Evolutionary conservation across 2,797 vertebrate species (phyloP), one percentile per base, ranked within the genome.

Genomic region (Hirundo rustica): DNA sequence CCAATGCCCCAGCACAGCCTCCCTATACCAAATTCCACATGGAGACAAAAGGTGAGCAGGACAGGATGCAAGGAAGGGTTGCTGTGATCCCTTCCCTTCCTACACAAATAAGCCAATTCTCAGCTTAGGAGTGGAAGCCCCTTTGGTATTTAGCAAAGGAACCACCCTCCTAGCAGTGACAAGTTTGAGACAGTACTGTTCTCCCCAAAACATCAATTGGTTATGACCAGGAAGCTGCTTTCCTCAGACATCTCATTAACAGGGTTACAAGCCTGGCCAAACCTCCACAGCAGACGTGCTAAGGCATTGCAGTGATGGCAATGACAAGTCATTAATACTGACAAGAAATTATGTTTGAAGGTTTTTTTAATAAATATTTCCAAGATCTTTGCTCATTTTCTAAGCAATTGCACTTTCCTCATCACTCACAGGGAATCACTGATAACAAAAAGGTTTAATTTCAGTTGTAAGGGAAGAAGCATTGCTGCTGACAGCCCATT

Each of bases 211-310:
- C 38, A 16, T 0, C 0, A 30, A 14, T 12, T 70, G 55, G 16
- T 17, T 27, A 26, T 3, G 4, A 19, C 13, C 36, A 32, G 0
- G 0, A 27, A 64, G 44, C 23, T 7, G 1, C 25, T 85, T 55
- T 38, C 44, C 18, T 88, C 34, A 17, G 45, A n/a, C 17, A 32
- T 7, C 15, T n/a, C 58, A 50, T 11, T 30, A 30, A 50, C n/a
- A 74, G 62, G 77, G 15, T 45, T 25, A 58, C 42, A 66, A 55
- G 23, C 44, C 74, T 29, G 38, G 26, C n/a, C 79, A 60, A 34
- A 47, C 15, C 11, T 38, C 65, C 38, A 30, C 45, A 82, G 72
- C 47, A 81, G 10, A 40, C 9, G 30, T 0, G 1, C 7, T 40
- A 61, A 72, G 32, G 58, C 36, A 58, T 1, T 42, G 40, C 22